These are phyloP conservation scores for Macrosoma leucophasiata DNA, from an alignment of 2,888 invertebrate genomes.

Conservation along the genomic window DNA sequence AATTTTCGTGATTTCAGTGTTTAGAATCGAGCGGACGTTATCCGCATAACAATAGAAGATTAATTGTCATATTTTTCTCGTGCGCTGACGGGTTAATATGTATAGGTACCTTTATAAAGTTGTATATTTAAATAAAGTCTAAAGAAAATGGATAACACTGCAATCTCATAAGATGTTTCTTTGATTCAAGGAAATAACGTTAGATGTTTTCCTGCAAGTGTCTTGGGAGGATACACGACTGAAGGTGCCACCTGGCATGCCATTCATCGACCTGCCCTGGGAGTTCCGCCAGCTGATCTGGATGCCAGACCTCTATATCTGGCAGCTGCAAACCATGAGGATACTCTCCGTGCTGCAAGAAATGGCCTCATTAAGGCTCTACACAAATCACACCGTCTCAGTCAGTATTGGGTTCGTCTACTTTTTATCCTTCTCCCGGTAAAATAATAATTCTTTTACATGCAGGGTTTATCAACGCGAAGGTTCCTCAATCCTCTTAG, in stretches of 20 bases:
- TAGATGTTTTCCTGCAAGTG: conserved; percentile 79
- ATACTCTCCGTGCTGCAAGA: conserved; percentile 77
- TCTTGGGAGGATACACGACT: conserved; percentile 77
- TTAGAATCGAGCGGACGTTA: too few relatives aligned
- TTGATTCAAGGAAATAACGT: conserved; percentile 77
- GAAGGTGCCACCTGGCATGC: conserved; percentile 53
- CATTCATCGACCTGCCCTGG: conserved; percentile 78
- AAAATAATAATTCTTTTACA: too few relatives aligned
- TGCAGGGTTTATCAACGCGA: too few relatives aligned
- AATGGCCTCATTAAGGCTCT: conserved; percentile 77
- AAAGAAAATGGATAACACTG: too few relatives aligned
- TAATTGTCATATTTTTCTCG: too few relatives aligned
- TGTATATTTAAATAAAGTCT: too few relatives aligned
- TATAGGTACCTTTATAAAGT: too few relatives aligned
- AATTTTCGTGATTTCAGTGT: too few relatives aligned
- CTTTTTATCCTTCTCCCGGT: conserved; percentile 21
- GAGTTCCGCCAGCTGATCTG: conserved; percentile 76
- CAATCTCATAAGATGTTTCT: too few relatives aligned
- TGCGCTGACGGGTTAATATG: too few relatives aligned
- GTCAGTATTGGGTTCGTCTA: conserved; percentile 78
- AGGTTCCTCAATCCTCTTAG: too few relatives aligned
- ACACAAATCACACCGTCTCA: conserved; percentile 77
- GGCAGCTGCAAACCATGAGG: conserved; percentile 78
- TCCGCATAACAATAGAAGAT: too few relatives aligned
- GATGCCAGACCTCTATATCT: conserved; percentile 79